Percentiles rank a stretch among this genome's conserved stretches.
These are phyloP conservation scores for Idaea dimidiata DNA, from an alignment of 2,888 invertebrate species.

Conservation along the genomic window DNA sequence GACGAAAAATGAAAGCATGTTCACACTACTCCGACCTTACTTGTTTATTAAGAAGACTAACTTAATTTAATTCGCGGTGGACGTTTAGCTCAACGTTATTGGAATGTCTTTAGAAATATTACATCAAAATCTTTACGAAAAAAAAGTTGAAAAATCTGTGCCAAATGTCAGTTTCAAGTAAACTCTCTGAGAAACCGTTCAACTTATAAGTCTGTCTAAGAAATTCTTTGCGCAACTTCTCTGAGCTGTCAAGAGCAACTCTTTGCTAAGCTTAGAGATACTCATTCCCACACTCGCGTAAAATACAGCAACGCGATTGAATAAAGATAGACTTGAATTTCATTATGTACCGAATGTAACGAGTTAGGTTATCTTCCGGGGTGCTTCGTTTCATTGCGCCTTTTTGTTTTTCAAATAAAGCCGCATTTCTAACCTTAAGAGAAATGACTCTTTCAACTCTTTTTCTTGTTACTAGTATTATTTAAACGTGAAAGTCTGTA, in stretches of 20 bases:
- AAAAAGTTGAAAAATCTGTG: background rate
- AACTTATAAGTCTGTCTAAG: constrained; percentile 2
- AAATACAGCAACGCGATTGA: constrained; percentile 21
- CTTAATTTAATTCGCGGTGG: too few relatives aligned
- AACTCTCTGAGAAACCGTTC: background rate
- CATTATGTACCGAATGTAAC: constrained; percentile 12
- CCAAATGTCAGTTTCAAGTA: constrained; percentile 1
- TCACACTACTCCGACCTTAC: too few relatives aligned
- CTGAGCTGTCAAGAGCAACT: constrained; percentile 11
- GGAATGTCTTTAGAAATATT: too few relatives aligned
- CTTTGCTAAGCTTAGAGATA: constrained; percentile 6
- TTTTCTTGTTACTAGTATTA: too few relatives aligned
- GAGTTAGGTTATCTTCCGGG: background rate
- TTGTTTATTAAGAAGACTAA: too few relatives aligned
- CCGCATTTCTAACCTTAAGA: too few relatives aligned
- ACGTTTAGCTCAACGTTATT: too few relatives aligned
- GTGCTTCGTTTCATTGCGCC: background rate
- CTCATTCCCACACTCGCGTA: constrained; percentile 7
- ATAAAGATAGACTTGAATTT: constrained; percentile 27
- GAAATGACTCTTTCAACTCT: too few relatives aligned
- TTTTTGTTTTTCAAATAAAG: background rate
- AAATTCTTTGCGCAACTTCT: constrained; percentile 9
- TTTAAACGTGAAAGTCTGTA: too few relatives aligned
- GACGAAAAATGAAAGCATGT: too few relatives aligned
- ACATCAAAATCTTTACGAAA: background rate